Evolutionary conservation across 2,888 invertebrate species (phyloP).

Genomic region (Pteria penguin): DNA sequence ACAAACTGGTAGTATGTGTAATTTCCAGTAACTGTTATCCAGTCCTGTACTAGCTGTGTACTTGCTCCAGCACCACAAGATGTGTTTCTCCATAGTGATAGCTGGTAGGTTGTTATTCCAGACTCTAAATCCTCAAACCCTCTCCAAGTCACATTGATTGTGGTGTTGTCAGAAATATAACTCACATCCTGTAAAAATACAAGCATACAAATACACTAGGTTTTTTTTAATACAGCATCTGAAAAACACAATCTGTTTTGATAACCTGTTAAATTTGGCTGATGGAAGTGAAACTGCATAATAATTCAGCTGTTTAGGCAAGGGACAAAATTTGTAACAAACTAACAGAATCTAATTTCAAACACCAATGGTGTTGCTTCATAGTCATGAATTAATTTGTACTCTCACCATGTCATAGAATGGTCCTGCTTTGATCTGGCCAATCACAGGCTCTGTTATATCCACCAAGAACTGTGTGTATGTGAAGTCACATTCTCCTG

Average conservation of each 20-base stretch:
- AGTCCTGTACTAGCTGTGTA: constrained; percentile 25
- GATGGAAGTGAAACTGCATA: no score
- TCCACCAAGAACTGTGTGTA: constrained; percentile 52
- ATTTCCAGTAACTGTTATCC: constrained; percentile 34
- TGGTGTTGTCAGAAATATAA: constrained; percentile 31
- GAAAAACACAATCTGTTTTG: no score
- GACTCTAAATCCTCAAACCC: constrained; percentile 50
- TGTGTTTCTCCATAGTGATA: constrained; percentile 45
- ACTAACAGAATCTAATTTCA: no score
- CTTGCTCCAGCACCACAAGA: constrained; percentile 25
- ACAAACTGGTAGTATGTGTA: constrained; percentile 41
- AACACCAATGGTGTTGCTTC: no score
- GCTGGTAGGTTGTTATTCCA: constrained; percentile 35
- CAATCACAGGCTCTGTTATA: constrained; percentile 54
- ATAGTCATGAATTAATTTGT: no score
- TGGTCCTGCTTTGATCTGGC: constrained; percentile 53
- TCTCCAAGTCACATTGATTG: constrained; percentile 42
- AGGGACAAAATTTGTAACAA: no score
- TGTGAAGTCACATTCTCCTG: constrained; percentile 58
- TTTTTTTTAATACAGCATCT: neutral
- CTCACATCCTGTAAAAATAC: constrained; percentile 39
- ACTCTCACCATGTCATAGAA: constrained; percentile 59
- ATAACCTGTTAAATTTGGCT: no score
- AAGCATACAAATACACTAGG: neutral
- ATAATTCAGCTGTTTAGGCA: no score